These are phyloP conservation scores for Lymantria dispar DNA, from an alignment of 2,888 invertebrate species.

Conservation along the genomic window DNA sequence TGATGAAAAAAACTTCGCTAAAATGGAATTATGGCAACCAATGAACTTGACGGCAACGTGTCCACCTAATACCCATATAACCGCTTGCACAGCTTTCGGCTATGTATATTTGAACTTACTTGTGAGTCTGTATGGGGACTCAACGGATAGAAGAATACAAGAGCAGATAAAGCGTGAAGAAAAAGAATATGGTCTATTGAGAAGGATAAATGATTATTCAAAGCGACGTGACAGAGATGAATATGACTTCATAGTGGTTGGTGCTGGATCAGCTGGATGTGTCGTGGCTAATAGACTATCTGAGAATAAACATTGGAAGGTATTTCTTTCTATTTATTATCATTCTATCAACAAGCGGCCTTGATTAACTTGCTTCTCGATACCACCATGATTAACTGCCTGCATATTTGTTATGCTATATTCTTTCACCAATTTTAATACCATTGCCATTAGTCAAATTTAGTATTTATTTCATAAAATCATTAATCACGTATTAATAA, in stretches of 20 bases:
- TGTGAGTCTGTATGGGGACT: not conserved
- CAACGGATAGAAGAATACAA: not conserved
- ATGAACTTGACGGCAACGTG: not conserved
- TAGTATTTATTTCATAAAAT: no score
- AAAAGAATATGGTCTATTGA: not conserved
- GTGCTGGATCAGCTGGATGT: conserved; percentile 39
- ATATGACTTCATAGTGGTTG: conserved; percentile 22
- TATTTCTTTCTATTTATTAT: conserved; percentile 18
- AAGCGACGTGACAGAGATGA: not conserved
- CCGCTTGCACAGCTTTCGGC: not conserved
- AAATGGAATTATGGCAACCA: not conserved
- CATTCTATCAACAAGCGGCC: not conserved
- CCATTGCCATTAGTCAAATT: not conserved
- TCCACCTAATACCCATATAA: not conserved
- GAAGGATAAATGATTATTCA: not conserved
- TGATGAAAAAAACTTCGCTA: conserved; percentile 26
- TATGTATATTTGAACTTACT: not conserved
- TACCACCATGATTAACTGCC: not conserved
- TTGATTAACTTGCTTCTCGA: not conserved
- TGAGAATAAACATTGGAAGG: conserved; percentile 47
- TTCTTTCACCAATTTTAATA: not conserved
- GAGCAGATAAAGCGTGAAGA: not conserved
- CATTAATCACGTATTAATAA: no score
- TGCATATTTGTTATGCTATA: not conserved
- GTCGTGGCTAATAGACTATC: conserved; percentile 57